phyloP scores from a whole-genome alignment of 35 echinoderm and acorn worm species.

The Acanthaster planci region DNA sequence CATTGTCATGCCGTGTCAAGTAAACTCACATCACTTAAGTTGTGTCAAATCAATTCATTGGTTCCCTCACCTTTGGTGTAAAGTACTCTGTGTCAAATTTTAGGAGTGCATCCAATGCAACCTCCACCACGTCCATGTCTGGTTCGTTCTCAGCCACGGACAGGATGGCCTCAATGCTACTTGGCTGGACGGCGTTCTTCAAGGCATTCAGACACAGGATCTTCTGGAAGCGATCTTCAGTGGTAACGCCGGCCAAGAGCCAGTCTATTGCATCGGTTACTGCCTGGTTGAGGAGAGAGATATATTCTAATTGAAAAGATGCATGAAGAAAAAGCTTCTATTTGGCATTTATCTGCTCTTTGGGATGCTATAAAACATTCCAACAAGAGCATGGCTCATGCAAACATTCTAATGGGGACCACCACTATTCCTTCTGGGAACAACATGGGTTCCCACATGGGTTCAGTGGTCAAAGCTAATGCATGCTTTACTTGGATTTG shows the following conservation, averaged over 20 bases:
- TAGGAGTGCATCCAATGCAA: conserved; percentile 62
- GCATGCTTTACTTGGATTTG: too few relatives aligned
- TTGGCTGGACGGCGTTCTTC: conserved; percentile 74
- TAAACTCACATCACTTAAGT: too few relatives aligned
- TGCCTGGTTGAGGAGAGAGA: conserved; percentile 39
- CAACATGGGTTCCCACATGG: too few relatives aligned
- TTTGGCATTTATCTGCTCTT: too few relatives aligned
- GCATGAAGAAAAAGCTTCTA: too few relatives aligned
- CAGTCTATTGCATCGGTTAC: conserved; percentile 43
- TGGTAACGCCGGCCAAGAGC: conserved; percentile 49
- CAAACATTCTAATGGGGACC: too few relatives aligned
- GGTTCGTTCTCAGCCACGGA: conserved; percentile 45
- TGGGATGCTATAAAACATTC: too few relatives aligned
- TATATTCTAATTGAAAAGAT: background rate
- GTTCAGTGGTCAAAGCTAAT: too few relatives aligned
- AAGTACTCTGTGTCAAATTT: conserved; percentile 70
- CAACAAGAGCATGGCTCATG: too few relatives aligned
- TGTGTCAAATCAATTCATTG: too few relatives aligned
- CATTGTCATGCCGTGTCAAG: too few relatives aligned
- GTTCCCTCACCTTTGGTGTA: conserved; percentile 57
- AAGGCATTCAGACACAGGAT: conserved; percentile 76
- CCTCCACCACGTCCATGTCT: conserved; percentile 75
- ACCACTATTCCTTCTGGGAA: too few relatives aligned
- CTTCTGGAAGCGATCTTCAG: conserved; percentile 54
- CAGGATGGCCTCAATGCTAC: conserved; percentile 51